phyloP scores from a whole-genome alignment of 2,797 vertebrate genomes.

The Lepus oiostolus region DNA sequence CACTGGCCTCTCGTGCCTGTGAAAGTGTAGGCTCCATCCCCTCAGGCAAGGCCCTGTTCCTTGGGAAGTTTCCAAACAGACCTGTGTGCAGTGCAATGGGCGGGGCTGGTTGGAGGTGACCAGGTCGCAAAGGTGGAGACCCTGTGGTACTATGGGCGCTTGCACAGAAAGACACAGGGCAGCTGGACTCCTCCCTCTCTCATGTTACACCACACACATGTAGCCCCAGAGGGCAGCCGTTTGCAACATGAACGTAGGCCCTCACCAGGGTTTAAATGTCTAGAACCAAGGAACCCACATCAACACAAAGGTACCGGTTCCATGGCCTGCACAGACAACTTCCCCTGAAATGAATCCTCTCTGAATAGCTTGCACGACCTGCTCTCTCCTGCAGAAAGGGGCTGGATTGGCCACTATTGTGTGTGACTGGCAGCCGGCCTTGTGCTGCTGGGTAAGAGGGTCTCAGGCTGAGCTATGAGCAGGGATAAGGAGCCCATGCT shows the following conservation, averaged over 20 bases:
- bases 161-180: background rate
- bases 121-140: background rate
- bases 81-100: too few species aligned
- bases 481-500: rapidly evolving
- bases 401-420: rapidly evolving
- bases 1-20: background rate
- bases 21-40: background rate
- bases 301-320: background rate
- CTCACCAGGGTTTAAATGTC: background rate
- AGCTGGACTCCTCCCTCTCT: background rate
- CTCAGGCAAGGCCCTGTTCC: background rate
- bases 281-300: background rate
- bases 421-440: background rate
- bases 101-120: too few species aligned
- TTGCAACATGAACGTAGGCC: background rate
- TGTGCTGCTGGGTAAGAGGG: background rate
- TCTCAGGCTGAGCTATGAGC: background rate
- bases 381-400: background rate
- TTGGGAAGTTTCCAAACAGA: background rate
- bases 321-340: background rate
- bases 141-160: background rate
- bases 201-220: background rate
- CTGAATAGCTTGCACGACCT: background rate
- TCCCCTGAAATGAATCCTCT: background rate
- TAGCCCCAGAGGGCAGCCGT: background rate